Base-by-base conservation (phyloP, 2,888 invertebrate species). In the Parnassius orleans region DNA sequence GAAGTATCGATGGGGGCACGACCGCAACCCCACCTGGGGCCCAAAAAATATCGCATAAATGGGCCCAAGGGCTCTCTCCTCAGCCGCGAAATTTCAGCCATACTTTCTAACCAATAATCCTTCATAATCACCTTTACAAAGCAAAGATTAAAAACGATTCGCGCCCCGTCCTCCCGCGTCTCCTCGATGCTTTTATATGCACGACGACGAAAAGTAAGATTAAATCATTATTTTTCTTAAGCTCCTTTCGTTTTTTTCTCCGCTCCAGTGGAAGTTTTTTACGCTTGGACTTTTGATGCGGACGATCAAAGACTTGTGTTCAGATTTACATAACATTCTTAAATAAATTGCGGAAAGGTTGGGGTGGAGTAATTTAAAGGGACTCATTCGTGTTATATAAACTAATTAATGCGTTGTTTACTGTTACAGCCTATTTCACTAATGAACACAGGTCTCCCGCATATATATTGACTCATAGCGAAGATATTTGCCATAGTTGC, bases 91-190 rank as follows among this genome's bases (percentile, higher is more conserved):
- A 90, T 87, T 90, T 89, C 88, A 48, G 87, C 80, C 91, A 90
- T 91, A 92, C 92, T 92, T 92, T 80, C 90, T 87, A 92, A 92
- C 92, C 92, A 90, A 91, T 92, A 92, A 92, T 92, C 92, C 90
- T 79, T 92, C 86, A 91, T 92, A 92, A 92, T 92, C 92, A 92
- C 92, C 92, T 92, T 92, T 92, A 92, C 92, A 92, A 92, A 92
- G 92, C 92, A 92, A 92, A 92, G 92, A 92, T 92, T 92, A 92
- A 92, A 92, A 92, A 87, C 91, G 90, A 89, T 91, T 90, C 90
- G 85, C 87, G 80, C 87, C 84, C 84, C 80, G 74, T 62, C 76
- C 77, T 41, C 73, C 75, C 79, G 72, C 77, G 41, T 52, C 70
- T 58, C 72, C 52, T 43, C 59, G 33, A 24, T 15, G 63, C 63